Base-by-base conservation (phyloP, 2,888 invertebrate species). In the Melolontha melolontha region DNA sequence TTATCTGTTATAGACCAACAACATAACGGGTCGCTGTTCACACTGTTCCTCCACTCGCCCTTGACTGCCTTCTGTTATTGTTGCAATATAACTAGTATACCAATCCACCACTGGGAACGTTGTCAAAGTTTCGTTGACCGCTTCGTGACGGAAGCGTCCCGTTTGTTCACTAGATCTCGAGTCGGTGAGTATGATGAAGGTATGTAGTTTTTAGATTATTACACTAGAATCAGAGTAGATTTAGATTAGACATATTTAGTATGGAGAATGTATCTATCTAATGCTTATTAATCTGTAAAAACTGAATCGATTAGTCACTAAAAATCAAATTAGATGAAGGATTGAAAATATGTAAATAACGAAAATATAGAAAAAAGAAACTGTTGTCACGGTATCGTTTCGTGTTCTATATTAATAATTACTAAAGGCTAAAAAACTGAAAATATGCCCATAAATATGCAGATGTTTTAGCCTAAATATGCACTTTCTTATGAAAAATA, bases 1-100 rank as follows among this genome's bases (percentile, higher is more conserved):
- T 22, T 22, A 22, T 22, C 22, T 22, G 2, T 22, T 22, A 22
- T n/a, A 87, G 94, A 93, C 84, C 90, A 91, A 76, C 91, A 91
- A 79, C 91, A 91, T 87, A 92, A 95, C 79, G 98, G 97, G 70
- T 96, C 93, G 79, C 86, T 98, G 75, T 96, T 98, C 85, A 97
- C 97, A 27, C 86, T 97, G 81, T 98, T 98, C 87, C 90, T 98
- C 76, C 96, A 97, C 85, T 93, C 94, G 79, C 97, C 98, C 50
- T 86, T 97, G 79, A 93, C 94, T 78, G 96, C 95, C 72, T 91
- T 97, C 81, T 96, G 96, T 85, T 92, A 93, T 83, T 91, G 95
- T 79, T 95, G 96, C 82, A 95, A 95, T 82, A 90, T 97, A 71
- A 90, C 90, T 75, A 94, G 91, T 79, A 90, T 96, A 74, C 91